These are phyloP conservation scores for Priocnemis perturbator DNA, from an alignment of 2,888 invertebrate genomes.

Conservation along the genomic window DNA sequence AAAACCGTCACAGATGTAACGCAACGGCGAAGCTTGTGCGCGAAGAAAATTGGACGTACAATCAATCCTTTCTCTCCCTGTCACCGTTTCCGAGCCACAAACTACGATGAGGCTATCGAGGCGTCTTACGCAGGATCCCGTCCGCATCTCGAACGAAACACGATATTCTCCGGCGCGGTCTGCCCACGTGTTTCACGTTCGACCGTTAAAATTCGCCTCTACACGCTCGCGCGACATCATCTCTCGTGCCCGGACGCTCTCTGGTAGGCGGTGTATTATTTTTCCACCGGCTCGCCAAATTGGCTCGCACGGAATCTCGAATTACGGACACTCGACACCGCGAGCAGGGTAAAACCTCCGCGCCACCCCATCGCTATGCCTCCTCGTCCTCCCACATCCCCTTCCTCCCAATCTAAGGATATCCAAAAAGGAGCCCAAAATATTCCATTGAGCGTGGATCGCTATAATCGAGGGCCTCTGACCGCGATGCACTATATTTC, in stretches of 20 bases:
- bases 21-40: no score
- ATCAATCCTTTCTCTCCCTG: no score
- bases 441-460: slow-evolving; percentile 63
- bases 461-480: slow-evolving; percentile 57
- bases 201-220: slow-evolving; percentile 57
- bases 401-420: slow-evolving; percentile 33
- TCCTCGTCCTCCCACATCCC: slow-evolving; percentile 16
- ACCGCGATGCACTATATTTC: slow-evolving; percentile 15
- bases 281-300: slow-evolving; percentile 66
- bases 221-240: slow-evolving; percentile 47
- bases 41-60: no score
- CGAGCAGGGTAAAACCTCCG: slow-evolving; percentile 45
- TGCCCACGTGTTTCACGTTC: slow-evolving; percentile 55
- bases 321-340: slow-evolving; percentile 68
- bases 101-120: slow-evolving; percentile 36
- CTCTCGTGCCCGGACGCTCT: slow-evolving; percentile 37
- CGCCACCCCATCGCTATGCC: slow-evolving; percentile 27
- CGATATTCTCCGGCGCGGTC: slow-evolving; percentile 48
- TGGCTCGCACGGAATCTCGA: slow-evolving; percentile 70
- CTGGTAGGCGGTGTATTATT: slow-evolving; percentile 65
- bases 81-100: no score
- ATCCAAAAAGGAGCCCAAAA: slow-evolving; percentile 56
- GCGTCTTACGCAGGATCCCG: slow-evolving; percentile 50
- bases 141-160: slow-evolving; percentile 47
- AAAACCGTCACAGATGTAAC: no score